Conservation (phyloP, 2,888 invertebrate species). For the Portevinia maculata region DNA sequence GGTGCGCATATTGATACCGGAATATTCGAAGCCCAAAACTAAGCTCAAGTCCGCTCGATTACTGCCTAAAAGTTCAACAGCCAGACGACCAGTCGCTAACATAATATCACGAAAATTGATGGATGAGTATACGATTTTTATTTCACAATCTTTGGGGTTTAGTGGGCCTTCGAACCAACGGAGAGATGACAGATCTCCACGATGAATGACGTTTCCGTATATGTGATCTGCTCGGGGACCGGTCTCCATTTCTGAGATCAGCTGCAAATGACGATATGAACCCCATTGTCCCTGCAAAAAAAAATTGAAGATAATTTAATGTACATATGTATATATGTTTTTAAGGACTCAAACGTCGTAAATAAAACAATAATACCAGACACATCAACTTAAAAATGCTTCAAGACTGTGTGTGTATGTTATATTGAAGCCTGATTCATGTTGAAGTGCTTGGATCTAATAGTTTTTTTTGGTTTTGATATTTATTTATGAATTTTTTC, state of each 20-base stretch:
- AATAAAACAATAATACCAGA: no score
- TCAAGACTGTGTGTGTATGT: no score
- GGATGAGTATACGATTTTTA: conserved; percentile 95
- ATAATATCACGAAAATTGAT: conserved; percentile 99
- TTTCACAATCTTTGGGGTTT: conserved; percentile 86
- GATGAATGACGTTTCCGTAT: conserved; percentile 94
- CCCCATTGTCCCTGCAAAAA: conserved; percentile 88
- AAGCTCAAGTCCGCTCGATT: conserved; percentile 93
- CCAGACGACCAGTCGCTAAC: conserved; percentile 98
- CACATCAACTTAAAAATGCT: no score
- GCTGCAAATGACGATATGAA: conserved; percentile 87
- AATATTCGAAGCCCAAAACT: conserved; percentile 96
- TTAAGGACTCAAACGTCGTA: no score
- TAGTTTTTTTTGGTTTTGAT: no score
- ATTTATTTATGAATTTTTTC: no score
- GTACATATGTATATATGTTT: no score
- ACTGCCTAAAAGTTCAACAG: conserved; percentile 98
- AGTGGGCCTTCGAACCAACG: conserved; percentile 96
- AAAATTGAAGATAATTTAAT: no score
- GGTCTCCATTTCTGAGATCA: conserved; percentile 85
- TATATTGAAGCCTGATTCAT: no score
- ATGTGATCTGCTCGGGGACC: conserved; percentile 92
- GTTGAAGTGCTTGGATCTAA: no score
- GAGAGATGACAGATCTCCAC: conserved; percentile 96
- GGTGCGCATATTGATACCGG: conserved; percentile 88